Percentiles rank a stretch among this genome's conserved stretches.
phyloP scores from a whole-genome alignment of 2,888 invertebrate genomes.

The Dioctria linearis region DNA sequence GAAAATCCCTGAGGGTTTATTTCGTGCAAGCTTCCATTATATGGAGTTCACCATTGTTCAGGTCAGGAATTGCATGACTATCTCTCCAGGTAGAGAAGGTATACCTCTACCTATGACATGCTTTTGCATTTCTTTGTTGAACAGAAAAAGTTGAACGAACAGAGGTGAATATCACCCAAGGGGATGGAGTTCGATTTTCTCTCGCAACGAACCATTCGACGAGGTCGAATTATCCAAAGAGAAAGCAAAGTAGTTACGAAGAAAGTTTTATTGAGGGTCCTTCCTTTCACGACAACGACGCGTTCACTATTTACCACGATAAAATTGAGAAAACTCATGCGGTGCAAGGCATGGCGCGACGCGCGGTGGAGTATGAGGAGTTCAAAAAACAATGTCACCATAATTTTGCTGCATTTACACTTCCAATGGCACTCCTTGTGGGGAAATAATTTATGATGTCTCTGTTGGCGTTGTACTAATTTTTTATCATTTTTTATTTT shows the following conservation, averaged over 20 bases:
- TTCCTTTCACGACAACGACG: background rate
- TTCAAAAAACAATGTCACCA: background rate
- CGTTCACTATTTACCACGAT: no score
- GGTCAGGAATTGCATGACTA: constrained; percentile 45
- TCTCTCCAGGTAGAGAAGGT: constrained; percentile 3
- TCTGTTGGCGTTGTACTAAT: background rate
- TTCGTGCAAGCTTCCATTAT: constrained; percentile 36
- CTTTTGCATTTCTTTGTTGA: background rate
- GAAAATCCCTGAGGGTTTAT: constrained; percentile 14
- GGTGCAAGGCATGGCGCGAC: background rate
- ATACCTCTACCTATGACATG: background rate
- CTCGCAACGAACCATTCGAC: background rate
- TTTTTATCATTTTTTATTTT: no score
- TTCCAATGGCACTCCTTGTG: background rate
- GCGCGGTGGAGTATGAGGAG: background rate
- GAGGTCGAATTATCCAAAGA: constrained; percentile 19
- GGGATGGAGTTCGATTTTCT: constrained; percentile 33
- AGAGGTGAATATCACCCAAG: constrained; percentile 25
- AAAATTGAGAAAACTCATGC: no score
- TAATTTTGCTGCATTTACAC: background rate
- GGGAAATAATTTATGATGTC: background rate
- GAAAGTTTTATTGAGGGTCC: background rate
- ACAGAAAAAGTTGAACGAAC: background rate
- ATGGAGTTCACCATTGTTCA: constrained; percentile 12
- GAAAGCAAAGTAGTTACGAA: background rate